Conservation (phyloP, 2,797 vertebrate genomes). For the Martes flavigula region DNA sequence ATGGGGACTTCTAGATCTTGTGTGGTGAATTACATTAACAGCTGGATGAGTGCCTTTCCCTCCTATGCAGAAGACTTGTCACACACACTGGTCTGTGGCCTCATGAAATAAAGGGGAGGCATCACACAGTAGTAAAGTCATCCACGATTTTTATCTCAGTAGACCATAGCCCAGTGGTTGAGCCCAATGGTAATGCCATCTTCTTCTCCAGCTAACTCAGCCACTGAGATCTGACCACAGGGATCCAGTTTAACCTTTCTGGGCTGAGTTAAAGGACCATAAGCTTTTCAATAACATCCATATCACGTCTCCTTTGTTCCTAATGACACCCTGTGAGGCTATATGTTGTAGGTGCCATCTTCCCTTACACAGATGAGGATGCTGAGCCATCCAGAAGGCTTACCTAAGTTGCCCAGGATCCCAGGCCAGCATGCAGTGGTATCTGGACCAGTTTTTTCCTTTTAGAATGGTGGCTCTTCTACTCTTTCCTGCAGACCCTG, state of each 20-base stretch:
- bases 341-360: background rate
- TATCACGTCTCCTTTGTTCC: background rate
- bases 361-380: background rate
- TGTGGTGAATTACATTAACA: background rate
- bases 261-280: background rate
- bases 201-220: background rate
- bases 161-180: background rate
- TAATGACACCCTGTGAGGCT: background rate
- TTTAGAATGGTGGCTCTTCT: background rate
- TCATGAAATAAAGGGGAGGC: background rate
- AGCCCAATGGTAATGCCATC: background rate
- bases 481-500: background rate
- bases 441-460: background rate
- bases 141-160: background rate
- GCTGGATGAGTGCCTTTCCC: background rate
- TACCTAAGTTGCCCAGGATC: background rate
- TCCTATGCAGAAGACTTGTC: background rate
- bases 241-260: background rate
- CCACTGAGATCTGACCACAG: background rate
- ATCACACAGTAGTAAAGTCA: background rate
- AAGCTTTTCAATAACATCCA: background rate
- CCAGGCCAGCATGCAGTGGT: background rate
- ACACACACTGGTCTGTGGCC: background rate
- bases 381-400: background rate
- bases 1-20: background rate